These are phyloP conservation scores for Phasia obesa DNA, from an alignment of 2,888 invertebrate genomes.

Conservation along the genomic window DNA sequence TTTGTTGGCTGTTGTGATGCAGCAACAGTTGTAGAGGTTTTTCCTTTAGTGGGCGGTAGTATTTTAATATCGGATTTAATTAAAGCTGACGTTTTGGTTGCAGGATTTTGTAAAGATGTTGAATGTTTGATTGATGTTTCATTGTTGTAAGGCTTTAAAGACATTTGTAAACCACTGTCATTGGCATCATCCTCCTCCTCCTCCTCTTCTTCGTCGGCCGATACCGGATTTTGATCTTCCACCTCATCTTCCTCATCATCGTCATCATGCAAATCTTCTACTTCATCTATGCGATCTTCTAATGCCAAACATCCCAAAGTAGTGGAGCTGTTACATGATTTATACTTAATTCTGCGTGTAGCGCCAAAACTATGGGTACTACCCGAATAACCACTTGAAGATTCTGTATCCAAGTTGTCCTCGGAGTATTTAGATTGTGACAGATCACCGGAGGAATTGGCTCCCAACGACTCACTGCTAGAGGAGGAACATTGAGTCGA, in stretches of 20 bases:
- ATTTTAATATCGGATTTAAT: conserved; percentile 64
- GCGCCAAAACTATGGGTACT: conserved; percentile 64
- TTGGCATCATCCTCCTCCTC: conserved; percentile 64
- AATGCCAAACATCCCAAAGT: conserved; percentile 77
- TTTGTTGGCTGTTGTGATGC: conserved; percentile 59
- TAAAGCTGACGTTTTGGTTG: conserved; percentile 45
- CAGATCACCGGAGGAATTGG: conserved; percentile 74
- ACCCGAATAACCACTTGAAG: conserved; percentile 68
- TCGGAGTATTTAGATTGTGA: conserved; percentile 73
- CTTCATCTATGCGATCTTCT: conserved; percentile 79
- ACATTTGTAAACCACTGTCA: conserved; percentile 65
- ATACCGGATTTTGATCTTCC: no score
- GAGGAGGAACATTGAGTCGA: conserved; percentile 74
- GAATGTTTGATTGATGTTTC: conserved; percentile 47
- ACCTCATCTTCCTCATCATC: conserved; percentile 73
- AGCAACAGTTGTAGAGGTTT: conserved; percentile 69
- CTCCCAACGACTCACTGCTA: conserved; percentile 79
- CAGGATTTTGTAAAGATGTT: conserved; percentile 32
- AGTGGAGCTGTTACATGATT: conserved; percentile 76
- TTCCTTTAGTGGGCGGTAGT: conserved; percentile 54
- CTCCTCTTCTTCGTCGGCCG: conserved; percentile 72
- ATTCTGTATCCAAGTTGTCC: conserved; percentile 72
- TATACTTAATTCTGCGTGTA: conserved; percentile 76
- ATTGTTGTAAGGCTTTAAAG: conserved; percentile 43
- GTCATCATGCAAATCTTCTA: conserved; percentile 76